A percentile compares a stretch with the other conserved stretches of the same genome.
Evolutionary conservation across 2,888 invertebrate genomes (phyloP).

Genomic region (Baccha elongata): DNA sequence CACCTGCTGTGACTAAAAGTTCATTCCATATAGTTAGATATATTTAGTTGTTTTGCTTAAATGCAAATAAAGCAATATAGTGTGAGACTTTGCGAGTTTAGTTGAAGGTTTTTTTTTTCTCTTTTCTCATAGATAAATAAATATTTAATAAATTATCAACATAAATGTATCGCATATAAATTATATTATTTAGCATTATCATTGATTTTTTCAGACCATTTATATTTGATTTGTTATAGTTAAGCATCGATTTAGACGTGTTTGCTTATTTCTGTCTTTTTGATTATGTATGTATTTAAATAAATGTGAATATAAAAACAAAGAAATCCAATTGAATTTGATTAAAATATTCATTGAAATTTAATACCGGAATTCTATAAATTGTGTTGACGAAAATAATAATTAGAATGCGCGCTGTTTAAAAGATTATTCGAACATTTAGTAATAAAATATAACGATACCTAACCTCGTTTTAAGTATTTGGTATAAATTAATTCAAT

Average conservation of each 20-base stretch:
- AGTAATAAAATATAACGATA: too few species aligned
- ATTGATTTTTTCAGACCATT: constrained; percentile 51
- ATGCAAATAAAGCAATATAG: constrained; percentile 22
- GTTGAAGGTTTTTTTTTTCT: background rate
- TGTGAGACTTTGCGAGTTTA: constrained; percentile 10
- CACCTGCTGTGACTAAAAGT: constrained; percentile 59
- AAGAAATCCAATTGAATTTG: background rate
- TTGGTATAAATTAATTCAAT: too few species aligned
- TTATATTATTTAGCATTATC: constrained; percentile 45
- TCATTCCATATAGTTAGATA: constrained; percentile 9
- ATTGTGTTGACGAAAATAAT: constrained; percentile 9
- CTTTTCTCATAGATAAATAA: constrained; percentile 11
- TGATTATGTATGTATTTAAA: background rate
- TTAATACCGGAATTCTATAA: constrained; percentile 7
- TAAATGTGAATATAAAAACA: constrained; percentile 3
- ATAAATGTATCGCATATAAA: constrained; percentile 5
- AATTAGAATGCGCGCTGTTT: background rate
- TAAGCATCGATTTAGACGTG: constrained; percentile 2
- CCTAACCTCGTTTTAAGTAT: too few species aligned
- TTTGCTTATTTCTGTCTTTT: background rate
- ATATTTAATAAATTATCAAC: constrained; percentile 1
- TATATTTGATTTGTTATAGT: constrained; percentile 37
- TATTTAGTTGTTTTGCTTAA: constrained; percentile 32
- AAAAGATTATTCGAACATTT: background rate
- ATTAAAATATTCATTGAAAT: constrained; percentile 1